phyloP scores from a whole-genome alignment of 2,888 invertebrate species.

The Flexamia atlantica region DNA sequence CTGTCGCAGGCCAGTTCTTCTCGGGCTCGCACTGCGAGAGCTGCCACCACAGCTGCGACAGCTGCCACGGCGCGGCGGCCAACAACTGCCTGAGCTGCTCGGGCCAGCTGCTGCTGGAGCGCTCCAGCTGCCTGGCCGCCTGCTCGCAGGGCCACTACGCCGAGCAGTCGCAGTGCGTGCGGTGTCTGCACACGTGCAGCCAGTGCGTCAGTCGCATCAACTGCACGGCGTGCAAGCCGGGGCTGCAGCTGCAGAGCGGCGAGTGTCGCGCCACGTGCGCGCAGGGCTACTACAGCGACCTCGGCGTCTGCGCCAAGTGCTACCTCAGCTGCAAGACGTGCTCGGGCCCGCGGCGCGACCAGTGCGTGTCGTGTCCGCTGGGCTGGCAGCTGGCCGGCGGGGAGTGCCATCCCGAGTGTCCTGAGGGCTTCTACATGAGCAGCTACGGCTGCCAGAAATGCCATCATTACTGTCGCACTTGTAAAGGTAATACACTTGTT shows the following conservation, averaged over 20 bases:
- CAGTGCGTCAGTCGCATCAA: conserved; percentile 88
- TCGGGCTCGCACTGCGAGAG: conserved; percentile 84
- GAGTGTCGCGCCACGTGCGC: conserved; percentile 90
- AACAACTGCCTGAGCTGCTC: conserved; percentile 85
- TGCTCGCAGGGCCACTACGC: conserved; percentile 86
- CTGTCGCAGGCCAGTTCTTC: conserved; percentile 82
- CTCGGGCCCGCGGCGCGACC: conserved; percentile 89
- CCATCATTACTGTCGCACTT: conserved; percentile 92
- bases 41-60: conserved; percentile 89
- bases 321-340: conserved; percentile 91
- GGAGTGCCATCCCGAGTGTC: conserved; percentile 91
- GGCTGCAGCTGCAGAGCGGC: conserved; percentile 88
- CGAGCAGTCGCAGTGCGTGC: conserved; percentile 78
- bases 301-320: conserved; percentile 89
- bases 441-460: conserved; percentile 91
- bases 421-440: conserved; percentile 91
- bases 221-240: conserved; percentile 88
- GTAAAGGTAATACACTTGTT: conserved; percentile 87
- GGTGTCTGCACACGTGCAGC: conserved; percentile 88
- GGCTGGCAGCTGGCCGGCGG: conserved; percentile 91
- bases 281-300: conserved; percentile 90
- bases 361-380: conserved; percentile 89
- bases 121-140: conserved; percentile 84
- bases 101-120: conserved; percentile 84
- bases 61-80: conserved; percentile 88